Base-by-base conservation (phyloP, 2,888 invertebrate species). In the Caradrina clavipalpis region DNA sequence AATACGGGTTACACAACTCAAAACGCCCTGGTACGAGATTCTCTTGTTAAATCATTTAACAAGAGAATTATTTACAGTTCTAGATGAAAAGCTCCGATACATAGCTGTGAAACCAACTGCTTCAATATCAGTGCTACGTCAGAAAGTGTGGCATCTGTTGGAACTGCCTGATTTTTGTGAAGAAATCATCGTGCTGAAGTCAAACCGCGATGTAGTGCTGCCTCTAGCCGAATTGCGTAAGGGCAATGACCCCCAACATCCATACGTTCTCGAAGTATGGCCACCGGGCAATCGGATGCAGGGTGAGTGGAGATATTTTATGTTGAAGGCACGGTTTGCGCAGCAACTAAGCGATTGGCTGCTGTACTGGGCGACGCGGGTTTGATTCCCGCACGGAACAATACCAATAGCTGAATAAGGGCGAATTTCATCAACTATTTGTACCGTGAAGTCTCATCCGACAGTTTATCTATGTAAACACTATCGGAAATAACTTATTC, bases 161-260 rank as follows among this genome's bases (percentile, higher is more conserved):
- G 90, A 95, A 22, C 78, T 96, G 31, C 95, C 95, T 0, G 95
- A 96, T 81, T 96, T 89, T 69, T 95, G 95, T 69, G 95, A 96
- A 50, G 95, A 96, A 82, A 76, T 93, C 11, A 94, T 96, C 54
- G 82, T 94, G 45, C 86, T 96, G 21, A 95, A 93, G 75, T 85
- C 89, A 0, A 84, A 82, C 35, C 83, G 83, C 7, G 90, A 91
- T 11, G 78, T 80, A 8, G 92, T 94, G 61, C 86, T 95, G 82
- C 92, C 94, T 0, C 80, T 96, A 17, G 91, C 90, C 1, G 90
- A 91, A 15, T 80, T 96, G 26, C 89, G 93, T 26, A 90, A 89
- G 53, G 95, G 95, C n/a, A 95, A 95, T 75, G 89, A 92, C 68
- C 95, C 95, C 0, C 92, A 93, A 51, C 90, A 89, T 45, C 95